Percentiles rank a stretch among this genome's conserved stretches.
Conservation (phyloP, 2,797 vertebrate species). For the Hoplostethus atlanticus region DNA sequence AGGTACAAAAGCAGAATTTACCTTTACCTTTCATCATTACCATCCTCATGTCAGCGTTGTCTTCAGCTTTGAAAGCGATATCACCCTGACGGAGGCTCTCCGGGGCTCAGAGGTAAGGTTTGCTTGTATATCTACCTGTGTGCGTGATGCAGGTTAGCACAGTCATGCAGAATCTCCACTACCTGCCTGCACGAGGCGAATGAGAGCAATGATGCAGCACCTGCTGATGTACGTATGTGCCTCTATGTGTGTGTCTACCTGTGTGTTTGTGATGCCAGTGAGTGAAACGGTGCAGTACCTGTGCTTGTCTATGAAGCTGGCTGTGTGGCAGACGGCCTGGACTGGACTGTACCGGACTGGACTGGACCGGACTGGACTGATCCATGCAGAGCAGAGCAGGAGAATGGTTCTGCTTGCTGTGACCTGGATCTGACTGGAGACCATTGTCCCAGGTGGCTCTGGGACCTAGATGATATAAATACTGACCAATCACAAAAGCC, state of each 20-base stretch:
- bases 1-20: conserved; percentile 44
- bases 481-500: conserved; percentile 85
- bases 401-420: conserved; percentile 71
- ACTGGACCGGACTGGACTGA: conserved; percentile 55
- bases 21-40: conserved; percentile 65
- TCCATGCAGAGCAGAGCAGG: conserved; percentile 46
- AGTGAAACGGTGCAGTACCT: conserved; percentile 55
- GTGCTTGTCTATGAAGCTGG: conserved; percentile 60
- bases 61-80: conserved; percentile 36
- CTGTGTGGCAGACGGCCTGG: conserved; percentile 62
- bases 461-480: conserved; percentile 90
- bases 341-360: conserved; percentile 41
- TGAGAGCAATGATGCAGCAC: conserved; percentile 67
- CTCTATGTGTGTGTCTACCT: conserved; percentile 4
- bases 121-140: conserved; percentile 60
- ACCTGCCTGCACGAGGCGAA: conserved; percentile 52
- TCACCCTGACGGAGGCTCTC: conserved; percentile 39
- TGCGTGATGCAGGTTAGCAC: conserved; percentile 56
- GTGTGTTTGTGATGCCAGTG: conserved; percentile 45
- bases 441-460: conserved; percentile 86
- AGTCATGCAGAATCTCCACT: conserved; percentile 41
- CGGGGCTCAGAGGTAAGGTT: conserved; percentile 50
- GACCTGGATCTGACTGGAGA: conserved; percentile 83
- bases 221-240: conserved; percentile 47
- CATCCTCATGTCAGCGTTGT: conserved; percentile 25